Conservation (phyloP, 2,113 vertebrate species). For the Takifugu bimaculatus region DNA sequence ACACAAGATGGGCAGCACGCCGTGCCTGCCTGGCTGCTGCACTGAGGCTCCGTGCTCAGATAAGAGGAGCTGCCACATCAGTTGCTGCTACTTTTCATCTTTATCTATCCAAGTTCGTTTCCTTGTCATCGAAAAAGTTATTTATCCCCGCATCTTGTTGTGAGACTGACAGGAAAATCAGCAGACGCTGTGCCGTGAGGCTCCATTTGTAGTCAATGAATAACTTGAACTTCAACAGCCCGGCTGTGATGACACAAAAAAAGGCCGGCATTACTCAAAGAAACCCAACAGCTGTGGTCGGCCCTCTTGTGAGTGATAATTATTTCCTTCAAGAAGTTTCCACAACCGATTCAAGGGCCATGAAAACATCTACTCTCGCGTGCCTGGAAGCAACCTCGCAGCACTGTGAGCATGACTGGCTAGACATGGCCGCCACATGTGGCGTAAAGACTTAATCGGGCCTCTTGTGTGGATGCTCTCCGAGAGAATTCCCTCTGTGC, state of each 20-base stretch:
- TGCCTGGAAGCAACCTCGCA: slow-evolving; percentile 45
- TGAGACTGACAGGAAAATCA: slow-evolving; percentile 1
- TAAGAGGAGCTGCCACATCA: slow-evolving; percentile 24
- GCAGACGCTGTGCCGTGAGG: slow-evolving; percentile 4
- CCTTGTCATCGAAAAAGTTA: slow-evolving; percentile 1
- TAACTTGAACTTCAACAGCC: slow-evolving; percentile 49
- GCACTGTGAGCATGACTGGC: slow-evolving; percentile 40
- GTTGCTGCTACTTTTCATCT: slow-evolving; percentile 25
- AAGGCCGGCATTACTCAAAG: neutral
- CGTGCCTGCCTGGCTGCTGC: slow-evolving; percentile 29
- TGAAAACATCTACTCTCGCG: slow-evolving; percentile 36
- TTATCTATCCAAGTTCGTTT: too few relatives aligned
- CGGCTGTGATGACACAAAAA: slow-evolving; percentile 19
- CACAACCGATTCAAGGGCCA: slow-evolving; percentile 27
- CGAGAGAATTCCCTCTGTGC: slow-evolving; percentile 46
- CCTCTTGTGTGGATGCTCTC: slow-evolving; percentile 33
- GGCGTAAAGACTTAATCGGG: slow-evolving; percentile 53
- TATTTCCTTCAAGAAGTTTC: slow-evolving; percentile 48
- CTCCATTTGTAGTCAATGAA: slow-evolving; percentile 51
- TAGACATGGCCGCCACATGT: slow-evolving; percentile 40
- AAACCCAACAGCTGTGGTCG: too few relatives aligned
- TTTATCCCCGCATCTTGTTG: slow-evolving; percentile 5
- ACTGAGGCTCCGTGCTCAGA: slow-evolving; percentile 45
- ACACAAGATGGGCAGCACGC: slow-evolving; percentile 65
- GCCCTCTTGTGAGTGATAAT: neutral